A percentile compares a stretch with the other conserved stretches of the same genome.
Conservation (phyloP, 2,113 vertebrate genomes). For the Salvelinus fontinalis region DNA sequence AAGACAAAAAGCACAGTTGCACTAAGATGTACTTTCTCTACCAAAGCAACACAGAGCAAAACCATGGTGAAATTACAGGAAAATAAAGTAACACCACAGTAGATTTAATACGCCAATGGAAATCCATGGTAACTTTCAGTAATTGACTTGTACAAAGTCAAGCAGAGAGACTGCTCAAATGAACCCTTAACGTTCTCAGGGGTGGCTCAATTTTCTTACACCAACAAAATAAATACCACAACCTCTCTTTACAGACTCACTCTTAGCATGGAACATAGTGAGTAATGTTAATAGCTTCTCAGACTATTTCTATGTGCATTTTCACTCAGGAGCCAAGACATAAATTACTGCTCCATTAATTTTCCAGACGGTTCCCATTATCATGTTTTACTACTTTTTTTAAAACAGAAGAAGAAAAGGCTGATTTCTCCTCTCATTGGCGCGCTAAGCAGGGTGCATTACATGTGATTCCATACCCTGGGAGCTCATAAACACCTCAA, state of each 20-base stretch:
- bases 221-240: conserved; percentile 50
- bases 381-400: conserved; percentile 49
- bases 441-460: background rate
- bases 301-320: conserved; percentile 32
- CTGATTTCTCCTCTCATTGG: conserved; percentile 22
- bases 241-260: conserved; percentile 54
- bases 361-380: conserved; percentile 55
- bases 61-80: conserved; percentile 18
- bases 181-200: conserved; percentile 47
- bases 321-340: conserved; percentile 38
- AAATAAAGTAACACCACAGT: conserved; percentile 28
- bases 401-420: conserved; percentile 24
- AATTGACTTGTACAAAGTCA: conserved; percentile 51
- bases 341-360: conserved; percentile 53
- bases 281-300: conserved; percentile 53
- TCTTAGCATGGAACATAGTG: conserved; percentile 45
- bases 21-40: conserved; percentile 16
- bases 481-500: conserved; percentile 18
- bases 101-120: conserved; percentile 29
- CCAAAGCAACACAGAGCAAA: conserved; percentile 16
- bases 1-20: background rate
- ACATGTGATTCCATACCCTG: conserved; percentile 20
- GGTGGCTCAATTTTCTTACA: conserved; percentile 49
- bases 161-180: conserved; percentile 8
- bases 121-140: conserved; percentile 42